Percentiles rank a stretch among this genome's conserved stretches.
Evolutionary conservation across 2,113 vertebrate genomes (phyloP).

Genomic region (Bungarus multicinctus): DNA sequence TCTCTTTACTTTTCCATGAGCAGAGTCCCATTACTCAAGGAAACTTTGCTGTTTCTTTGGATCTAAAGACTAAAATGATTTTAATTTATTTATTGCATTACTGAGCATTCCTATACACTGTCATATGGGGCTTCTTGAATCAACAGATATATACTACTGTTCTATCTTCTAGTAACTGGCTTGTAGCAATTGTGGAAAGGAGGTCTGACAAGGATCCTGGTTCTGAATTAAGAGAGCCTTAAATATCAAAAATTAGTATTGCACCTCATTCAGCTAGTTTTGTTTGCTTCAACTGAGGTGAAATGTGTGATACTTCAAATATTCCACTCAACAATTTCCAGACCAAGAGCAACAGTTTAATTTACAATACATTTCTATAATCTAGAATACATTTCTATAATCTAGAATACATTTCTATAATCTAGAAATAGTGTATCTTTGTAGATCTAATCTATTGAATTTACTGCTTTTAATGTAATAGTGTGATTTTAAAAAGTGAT

Average conservation of each 20-base stretch:
- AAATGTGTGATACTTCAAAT: neutral
- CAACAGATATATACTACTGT: neutral
- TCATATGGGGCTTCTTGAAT: neutral
- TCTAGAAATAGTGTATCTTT: neutral
- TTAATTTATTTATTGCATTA: neutral
- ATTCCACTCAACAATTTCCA: neutral
- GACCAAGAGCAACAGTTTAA: neutral
- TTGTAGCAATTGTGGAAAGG: neutral
- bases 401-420: neutral
- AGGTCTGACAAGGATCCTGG: neutral
- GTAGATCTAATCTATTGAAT: neutral
- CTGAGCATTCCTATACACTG: neutral
- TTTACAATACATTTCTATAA: neutral
- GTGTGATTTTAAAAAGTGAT: constrained; percentile 32
- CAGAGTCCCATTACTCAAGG: neutral
- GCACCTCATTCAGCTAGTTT: neutral
- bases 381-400: neutral
- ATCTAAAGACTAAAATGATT: neutral
- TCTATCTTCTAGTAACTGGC: neutral
- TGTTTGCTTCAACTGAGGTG: neutral
- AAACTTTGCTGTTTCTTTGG: neutral
- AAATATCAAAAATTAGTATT: neutral
- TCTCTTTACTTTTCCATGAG: neutral
- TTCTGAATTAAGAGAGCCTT: neutral
- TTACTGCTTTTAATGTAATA: neutral